Conservation (phyloP, 2,888 invertebrate species). For the Phengaris alcon region DNA sequence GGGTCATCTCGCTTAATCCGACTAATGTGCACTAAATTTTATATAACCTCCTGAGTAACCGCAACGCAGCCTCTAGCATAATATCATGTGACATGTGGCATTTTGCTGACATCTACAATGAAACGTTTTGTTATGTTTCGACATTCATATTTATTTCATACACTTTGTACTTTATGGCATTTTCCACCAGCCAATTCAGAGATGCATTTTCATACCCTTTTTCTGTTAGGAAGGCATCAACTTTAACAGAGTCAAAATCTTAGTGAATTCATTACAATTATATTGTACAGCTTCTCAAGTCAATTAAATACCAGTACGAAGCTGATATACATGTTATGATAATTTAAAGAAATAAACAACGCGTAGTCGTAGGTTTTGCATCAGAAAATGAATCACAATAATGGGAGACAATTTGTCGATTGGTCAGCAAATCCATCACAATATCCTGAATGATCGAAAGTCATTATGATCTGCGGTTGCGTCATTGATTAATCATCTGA, state of each 20-base stretch:
- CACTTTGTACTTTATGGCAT: too few relatives aligned
- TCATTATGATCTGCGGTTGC: constrained; percentile 17
- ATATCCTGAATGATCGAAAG: constrained; percentile 22
- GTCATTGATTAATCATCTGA: constrained; percentile 19
- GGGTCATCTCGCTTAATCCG: constrained; percentile 21
- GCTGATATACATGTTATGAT: not conserved
- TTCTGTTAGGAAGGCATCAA: too few relatives aligned
- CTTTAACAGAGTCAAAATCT: too few relatives aligned
- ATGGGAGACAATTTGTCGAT: constrained; percentile 1
- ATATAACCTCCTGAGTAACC: not conserved
- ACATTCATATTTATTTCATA: too few relatives aligned
- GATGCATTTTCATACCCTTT: too few relatives aligned
- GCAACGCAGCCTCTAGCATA: not conserved
- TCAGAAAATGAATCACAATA: constrained; percentile 7
- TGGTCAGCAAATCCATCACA: constrained; percentile 10
- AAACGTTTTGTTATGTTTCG: not conserved
- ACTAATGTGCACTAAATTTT: constrained; percentile 11
- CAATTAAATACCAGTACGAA: too few relatives aligned
- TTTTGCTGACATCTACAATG: not conserved
- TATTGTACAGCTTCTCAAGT: too few relatives aligned
- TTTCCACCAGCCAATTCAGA: too few relatives aligned
- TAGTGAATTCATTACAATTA: too few relatives aligned
- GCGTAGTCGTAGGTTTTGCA: not conserved
- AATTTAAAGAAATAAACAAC: not conserved
- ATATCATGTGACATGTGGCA: not conserved